Base-by-base conservation (phyloP, 64 coral and sea anemone genomes). In the Stichodactyla helianthus region DNA sequence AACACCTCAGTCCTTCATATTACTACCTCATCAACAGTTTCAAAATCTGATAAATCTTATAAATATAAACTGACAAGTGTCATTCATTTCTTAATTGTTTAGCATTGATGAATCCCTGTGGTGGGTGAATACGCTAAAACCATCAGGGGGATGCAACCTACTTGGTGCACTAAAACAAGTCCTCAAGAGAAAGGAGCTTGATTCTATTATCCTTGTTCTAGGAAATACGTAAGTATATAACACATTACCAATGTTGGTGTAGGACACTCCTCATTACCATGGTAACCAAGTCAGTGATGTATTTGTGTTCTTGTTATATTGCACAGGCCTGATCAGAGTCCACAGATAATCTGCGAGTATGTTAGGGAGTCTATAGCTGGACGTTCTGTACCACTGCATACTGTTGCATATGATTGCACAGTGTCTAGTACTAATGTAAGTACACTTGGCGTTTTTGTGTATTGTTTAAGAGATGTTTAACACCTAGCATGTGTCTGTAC, bases 111-210 rank as follows among this genome's bases (percentile, higher is more conserved):
- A 98, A 82, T 85, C 84, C 4, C 55, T 88, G 25, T 91, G 87
- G 84, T 98, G 95, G 95, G 92, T 91, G 9, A 94, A 87, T 13
- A 87, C 80, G 23, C 54, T 98, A 28, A 79, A 79, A 55, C 89
- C 95, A 26, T 91, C 89, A 68, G 95, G 95, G 71, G 95, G 92
- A 35, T 98, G 95, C 54, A 98, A 98, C 79, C 83, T 98, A 11
- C 85, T 98, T 12, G 85, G 82, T 50, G 95, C 95, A 68, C 53
- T 98, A 4, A 91, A 93, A 27, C 92, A 94, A 58, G 89, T 98
- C 8, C 53, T 98, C n/a, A 98, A 98, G 71, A 94, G 95, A 89
- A 98, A 87, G 54, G 77, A 91, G 50, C 31, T 98, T 54, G 95
- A 98, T 65, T 94, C 95, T 19, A 93, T 98, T 85, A 87, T 98